Base-by-base conservation (phyloP, 1,140 invertebrate species). In the Rhagoletis zephyria region DNA sequence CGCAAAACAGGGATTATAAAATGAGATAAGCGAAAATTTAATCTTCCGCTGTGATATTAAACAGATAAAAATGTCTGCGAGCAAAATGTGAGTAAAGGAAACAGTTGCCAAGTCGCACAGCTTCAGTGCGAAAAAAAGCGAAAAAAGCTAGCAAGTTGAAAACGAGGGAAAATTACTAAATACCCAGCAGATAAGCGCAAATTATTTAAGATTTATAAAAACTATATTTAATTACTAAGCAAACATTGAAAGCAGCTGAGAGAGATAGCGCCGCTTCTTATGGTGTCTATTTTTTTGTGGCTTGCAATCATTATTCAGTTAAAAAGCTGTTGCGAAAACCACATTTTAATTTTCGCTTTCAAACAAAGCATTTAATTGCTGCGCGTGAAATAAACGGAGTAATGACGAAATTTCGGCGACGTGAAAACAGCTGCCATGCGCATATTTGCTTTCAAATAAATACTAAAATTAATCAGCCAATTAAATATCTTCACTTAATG, bases 1-100 rank as follows among this genome's bases (percentile, higher is more conserved):
- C 70, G 70, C 16, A 74, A 51, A 74, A 3, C 14, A 48, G 45
- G 45, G 70, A 74, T 74, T 74, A 74, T 51, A 48, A 45, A 48
- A 51, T 74, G n/a, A 45, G 45, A 74, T 74, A 74, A 74, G 40
- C 70, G 45, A 45, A 63, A 63, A 14, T 45, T 74, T 74, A 74
- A 74, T 74, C 67, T 45, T 12, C 48, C 5, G 4, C 14, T 74
- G 70, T 4, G 14, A 74, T 74, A 74, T 48, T 42, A 40, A 51
- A 30, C 4, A 63, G 61, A 63, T 63, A 56, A 56, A 56, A 56
- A 56, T 63, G 30, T 14, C 61, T 63, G 12, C 16, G 12, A 63
- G n/a, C 16, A 30, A 30, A 30, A 30, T 30, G 30, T 63, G 61
- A 63, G 61, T 14, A 14, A 63, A 63, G 61, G 4, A 63, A 14